Base-by-base conservation (phyloP, 2,113 vertebrate species). In the Ceyx cyanopectus region DNA sequence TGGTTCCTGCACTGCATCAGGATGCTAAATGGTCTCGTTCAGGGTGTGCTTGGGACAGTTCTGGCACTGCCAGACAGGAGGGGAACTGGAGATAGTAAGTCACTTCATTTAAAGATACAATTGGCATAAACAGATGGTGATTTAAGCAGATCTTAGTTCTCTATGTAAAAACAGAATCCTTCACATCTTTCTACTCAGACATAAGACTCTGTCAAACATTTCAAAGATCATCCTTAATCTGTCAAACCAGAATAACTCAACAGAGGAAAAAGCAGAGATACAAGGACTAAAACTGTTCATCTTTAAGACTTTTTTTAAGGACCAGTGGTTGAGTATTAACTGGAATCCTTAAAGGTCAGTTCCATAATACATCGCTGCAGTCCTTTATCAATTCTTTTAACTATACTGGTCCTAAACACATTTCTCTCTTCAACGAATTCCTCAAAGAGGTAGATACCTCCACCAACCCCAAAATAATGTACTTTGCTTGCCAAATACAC, bases 391-490 rank as follows among this genome's bases (percentile, higher is more conserved):
- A 98, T 96, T 80, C 97, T 96, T 97, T 98, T 98, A 34, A 99
- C 92, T 26, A 81, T 95, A 74, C 91, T 97, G 72, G 96, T 87
- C 61, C 91, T 96, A 94, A 99, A 99, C 54, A 99, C 27, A 1
- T 97, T 97, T 81, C 74, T 98, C 79, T 98, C 92, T 68, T 98
- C 97, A 85, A 98, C 89, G 86, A 98, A 99, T 24, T 96, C 97
- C 96, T 99, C 97, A 95, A 99, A 99, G 81, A 99, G 97, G 93
- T 98, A 96, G 51, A 98, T 83, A 8, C 99, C 99, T 29, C 99
- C 99, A 1, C 99, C 99, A 10, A 99, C 99, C 41, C 99, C 99
- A 97, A 99, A 99, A 96, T 99, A 99, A 97, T 99, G 98, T 14
- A 97, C 97, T 96, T 99, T 99, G 95, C 98, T 98, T 90, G 99